Percentiles rank a stretch among this genome's conserved stretches.
phyloP scores from a whole-genome alignment of 2,113 vertebrate species.

The Scomber scombrus region DNA sequence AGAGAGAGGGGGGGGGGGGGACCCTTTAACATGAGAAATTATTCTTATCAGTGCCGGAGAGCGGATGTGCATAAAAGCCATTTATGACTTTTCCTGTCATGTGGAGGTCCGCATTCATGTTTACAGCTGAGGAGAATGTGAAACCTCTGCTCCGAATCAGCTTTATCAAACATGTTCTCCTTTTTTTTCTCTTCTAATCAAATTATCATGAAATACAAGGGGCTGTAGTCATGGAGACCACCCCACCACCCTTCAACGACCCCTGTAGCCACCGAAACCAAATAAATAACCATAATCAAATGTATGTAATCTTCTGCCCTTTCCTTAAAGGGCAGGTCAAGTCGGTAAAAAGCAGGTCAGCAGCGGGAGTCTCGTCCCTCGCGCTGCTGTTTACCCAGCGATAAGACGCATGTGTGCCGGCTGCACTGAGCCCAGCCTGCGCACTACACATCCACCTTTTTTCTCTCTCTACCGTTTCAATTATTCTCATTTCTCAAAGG shows the following conservation, averaged over 20 bases:
- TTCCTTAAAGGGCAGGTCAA: not conserved
- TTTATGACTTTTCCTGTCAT: not conserved
- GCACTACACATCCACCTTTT: conserved; percentile 16
- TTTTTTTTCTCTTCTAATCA: conserved; percentile 3
- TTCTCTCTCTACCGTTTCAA: not conserved
- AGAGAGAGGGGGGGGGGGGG: not conserved
- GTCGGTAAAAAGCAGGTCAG: conserved; percentile 6
- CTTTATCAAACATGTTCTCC: conserved; percentile 4
- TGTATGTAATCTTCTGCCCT: not conserved
- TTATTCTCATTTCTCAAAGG: conserved; percentile 12
- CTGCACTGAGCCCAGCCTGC: not conserved
- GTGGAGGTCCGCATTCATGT: conserved; percentile 1
- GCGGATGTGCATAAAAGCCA: conserved; percentile 25
- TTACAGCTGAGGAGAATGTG: conserved; percentile 9
- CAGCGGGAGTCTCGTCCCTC: not conserved
- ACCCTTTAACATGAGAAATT: not conserved
- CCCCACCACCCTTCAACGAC: no score
- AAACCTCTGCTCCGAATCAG: conserved; percentile 28
- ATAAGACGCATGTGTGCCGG: conserved; percentile 28
- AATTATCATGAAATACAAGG: conserved; percentile 6
- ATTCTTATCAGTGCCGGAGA: conserved; percentile 8
- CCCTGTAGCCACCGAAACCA: not conserved
- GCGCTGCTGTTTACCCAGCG: conserved; percentile 26
- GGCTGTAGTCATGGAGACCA: conserved; percentile 4
- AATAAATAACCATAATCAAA: conserved; percentile 22